phyloP scores from a whole-genome alignment of 2,888 invertebrate species.

The Leptinotarsa rubiginosa region DNA sequence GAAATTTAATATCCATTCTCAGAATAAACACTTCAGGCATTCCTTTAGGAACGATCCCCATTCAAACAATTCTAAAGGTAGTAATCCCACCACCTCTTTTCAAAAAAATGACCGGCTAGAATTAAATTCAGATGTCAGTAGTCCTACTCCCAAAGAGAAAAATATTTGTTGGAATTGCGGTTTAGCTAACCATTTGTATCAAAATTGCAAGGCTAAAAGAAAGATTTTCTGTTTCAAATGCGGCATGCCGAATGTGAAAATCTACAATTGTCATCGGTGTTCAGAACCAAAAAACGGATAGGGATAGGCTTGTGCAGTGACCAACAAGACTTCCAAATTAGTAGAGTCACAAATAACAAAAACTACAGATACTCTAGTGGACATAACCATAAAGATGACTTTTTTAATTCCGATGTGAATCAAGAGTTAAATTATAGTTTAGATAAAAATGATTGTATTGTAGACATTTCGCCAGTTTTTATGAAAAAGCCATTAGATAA shows the following conservation, averaged over 20 bases:
- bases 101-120: not conserved
- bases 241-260: slow-evolving; percentile 7
- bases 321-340: not conserved
- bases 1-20: not conserved
- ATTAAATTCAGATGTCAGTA: not conserved
- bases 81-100: not conserved
- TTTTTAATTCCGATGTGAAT: not conserved
- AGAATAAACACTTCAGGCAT: not conserved
- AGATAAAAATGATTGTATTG: not conserved
- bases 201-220: not conserved
- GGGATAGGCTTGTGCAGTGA: not conserved
- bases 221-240: slow-evolving; percentile 21
- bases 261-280: not conserved
- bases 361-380: not conserved
- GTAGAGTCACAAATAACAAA: not conserved
- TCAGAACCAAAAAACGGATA: slow-evolving; percentile 6
- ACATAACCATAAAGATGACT: not conserved
- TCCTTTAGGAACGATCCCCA: not conserved
- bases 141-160: not conserved
- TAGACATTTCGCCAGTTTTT: not conserved
- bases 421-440: not conserved
- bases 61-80: not conserved
- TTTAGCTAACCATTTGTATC: not conserved
- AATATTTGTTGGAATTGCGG: slow-evolving; percentile 12
- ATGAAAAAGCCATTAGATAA: slow-evolving; percentile 8